These are phyloP conservation scores for Alentia gelatinosa DNA, from an alignment of 2,888 invertebrate species.

Conservation along the genomic window DNA sequence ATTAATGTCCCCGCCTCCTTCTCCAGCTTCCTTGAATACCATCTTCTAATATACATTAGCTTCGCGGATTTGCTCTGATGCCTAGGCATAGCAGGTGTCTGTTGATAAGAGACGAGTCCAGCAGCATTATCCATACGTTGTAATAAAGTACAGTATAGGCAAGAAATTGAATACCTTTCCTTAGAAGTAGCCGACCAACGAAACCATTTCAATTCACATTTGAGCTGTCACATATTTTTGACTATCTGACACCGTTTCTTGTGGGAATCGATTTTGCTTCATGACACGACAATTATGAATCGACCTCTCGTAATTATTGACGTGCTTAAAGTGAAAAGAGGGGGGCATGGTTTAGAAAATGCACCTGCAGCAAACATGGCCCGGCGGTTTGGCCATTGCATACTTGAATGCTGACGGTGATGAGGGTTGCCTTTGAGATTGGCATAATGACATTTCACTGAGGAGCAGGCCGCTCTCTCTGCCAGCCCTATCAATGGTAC, in stretches of 20 bases:
- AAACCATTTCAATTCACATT: no score
- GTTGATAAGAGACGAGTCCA: no score
- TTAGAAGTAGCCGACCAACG: no score
- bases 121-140: no score
- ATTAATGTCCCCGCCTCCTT: not conserved
- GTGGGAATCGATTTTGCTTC: not conserved
- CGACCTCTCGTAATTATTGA: constrained; percentile 5
- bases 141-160: no score
- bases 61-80: no score
- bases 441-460: not conserved
- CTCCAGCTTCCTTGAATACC: not conserved
- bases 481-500: not conserved
- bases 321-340: not conserved
- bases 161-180: no score
- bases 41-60: not conserved
- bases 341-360: not conserved
- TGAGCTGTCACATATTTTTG: not conserved
- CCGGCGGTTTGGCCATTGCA: not conserved
- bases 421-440: not conserved
- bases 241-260: not conserved
- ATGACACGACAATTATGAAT: constrained; percentile 13
- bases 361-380: not conserved
- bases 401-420: not conserved
- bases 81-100: no score
- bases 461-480: not conserved